These are phyloP conservation scores for Scaptomyza reducta DNA, from an alignment of 2,888 invertebrate genomes.

Conservation along the genomic window DNA sequence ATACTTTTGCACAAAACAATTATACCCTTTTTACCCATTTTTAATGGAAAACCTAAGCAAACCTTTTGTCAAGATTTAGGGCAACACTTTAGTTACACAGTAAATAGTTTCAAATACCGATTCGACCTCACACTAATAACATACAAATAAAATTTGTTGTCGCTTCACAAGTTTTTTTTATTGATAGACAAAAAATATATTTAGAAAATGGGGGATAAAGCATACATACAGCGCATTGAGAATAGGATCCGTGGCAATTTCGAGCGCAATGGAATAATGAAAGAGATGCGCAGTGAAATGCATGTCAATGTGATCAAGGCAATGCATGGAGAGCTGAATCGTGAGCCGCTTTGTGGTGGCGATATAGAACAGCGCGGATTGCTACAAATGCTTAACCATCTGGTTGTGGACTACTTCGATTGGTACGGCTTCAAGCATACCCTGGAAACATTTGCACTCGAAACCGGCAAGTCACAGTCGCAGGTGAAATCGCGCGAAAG, in stretches of 20 bases:
- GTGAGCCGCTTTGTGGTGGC: constrained; percentile 38
- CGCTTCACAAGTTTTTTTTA: constrained; percentile 17
- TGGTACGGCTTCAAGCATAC: constrained; percentile 83
- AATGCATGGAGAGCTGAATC: constrained; percentile 59
- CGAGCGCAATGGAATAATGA: constrained; percentile 68
- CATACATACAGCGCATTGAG: constrained; percentile 33
- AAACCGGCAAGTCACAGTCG: constrained; percentile 71
- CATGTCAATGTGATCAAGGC: constrained; percentile 75
- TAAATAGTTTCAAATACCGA: neutral
- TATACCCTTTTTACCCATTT: no score
- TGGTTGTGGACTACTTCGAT: constrained; percentile 82
- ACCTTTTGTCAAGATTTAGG: constrained; percentile 9
- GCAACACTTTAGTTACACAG: neutral
- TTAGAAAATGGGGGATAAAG: constrained; percentile 27
- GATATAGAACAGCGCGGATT: constrained; percentile 20
- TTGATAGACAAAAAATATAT: neutral
- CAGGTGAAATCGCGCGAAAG: constrained; percentile 50
- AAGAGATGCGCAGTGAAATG: constrained; percentile 73
- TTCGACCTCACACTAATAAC: neutral
- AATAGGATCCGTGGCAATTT: constrained; percentile 69
- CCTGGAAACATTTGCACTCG: constrained; percentile 80
- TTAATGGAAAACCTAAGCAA: constrained; percentile 26
- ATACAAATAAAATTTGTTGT: constrained; percentile 26
- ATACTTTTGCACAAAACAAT: no score
- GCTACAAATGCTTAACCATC: constrained; percentile 72